Conservation (phyloP, 1,140 invertebrate species). For the Bombus pyrosoma region DNA sequence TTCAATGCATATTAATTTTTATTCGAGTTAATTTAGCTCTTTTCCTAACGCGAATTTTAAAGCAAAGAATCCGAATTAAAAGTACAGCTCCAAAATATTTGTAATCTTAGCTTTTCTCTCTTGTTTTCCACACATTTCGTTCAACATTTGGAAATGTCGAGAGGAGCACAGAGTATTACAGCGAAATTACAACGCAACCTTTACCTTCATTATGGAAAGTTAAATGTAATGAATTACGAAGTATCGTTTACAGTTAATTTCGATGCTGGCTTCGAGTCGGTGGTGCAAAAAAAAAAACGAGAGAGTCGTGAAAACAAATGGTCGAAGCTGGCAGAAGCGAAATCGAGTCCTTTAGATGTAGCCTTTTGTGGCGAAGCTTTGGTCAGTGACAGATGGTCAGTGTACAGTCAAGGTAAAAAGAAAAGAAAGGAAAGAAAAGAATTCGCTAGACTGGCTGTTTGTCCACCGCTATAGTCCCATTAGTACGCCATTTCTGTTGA, state of each 20-base stretch:
- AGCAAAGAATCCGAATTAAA: too few relatives aligned
- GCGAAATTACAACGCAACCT: neutral
- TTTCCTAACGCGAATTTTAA: too few relatives aligned
- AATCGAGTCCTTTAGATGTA: slow-evolving; percentile 49
- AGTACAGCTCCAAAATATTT: too few relatives aligned
- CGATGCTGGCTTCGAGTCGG: neutral
- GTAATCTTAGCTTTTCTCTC: neutral
- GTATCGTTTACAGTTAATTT: slow-evolving; percentile 24
- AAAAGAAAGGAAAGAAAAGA: neutral
- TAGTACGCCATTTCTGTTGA: slow-evolving; percentile 21
- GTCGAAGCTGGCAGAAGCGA: slow-evolving; percentile 30
- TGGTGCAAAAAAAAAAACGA: neutral
- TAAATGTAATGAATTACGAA: neutral
- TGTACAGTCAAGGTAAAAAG: slow-evolving; percentile 17
- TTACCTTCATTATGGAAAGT: too few relatives aligned
- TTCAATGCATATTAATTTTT: too few relatives aligned
- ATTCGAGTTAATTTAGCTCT: too few relatives aligned
- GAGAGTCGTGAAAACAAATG: slow-evolving; percentile 29
- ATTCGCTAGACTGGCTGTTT: slow-evolving; percentile 23
- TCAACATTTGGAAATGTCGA: neutral
- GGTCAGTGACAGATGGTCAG: slow-evolving; percentile 62
- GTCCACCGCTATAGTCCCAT: slow-evolving; percentile 13
- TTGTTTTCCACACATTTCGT: neutral
- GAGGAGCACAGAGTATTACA: neutral
- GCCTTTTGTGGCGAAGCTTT: slow-evolving; percentile 37